Conservation (phyloP, 2,113 vertebrate genomes). For the Heloderma charlesbogerti region DNA sequence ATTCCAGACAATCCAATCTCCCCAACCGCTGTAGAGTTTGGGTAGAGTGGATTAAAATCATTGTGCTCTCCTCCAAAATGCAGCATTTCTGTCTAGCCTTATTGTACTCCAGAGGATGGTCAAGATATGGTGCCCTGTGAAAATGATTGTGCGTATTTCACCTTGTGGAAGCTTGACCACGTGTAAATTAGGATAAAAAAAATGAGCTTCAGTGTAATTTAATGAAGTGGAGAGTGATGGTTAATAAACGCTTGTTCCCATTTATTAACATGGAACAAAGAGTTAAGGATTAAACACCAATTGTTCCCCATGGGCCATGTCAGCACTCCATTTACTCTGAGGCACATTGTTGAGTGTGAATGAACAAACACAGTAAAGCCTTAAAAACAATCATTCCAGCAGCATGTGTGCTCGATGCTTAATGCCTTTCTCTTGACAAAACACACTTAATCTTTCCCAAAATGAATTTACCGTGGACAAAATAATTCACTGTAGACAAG, state of each 20-base stretch:
- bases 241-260: background rate
- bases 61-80: background rate
- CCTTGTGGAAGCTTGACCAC: background rate
- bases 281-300: background rate
- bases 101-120: background rate
- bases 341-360: background rate
- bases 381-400: slow-evolving; percentile 22
- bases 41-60: background rate
- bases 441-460: slow-evolving; percentile 49
- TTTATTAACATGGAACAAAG: background rate
- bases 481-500: slow-evolving; percentile 61
- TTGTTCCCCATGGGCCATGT: background rate
- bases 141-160: background rate
- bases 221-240: background rate
- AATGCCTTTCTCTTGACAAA: slow-evolving; percentile 46
- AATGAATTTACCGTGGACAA: slow-evolving; percentile 46
- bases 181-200: background rate
- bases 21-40: too few relatives aligned
- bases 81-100: background rate
- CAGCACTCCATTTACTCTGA: background rate
- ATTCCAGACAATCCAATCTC: background rate
- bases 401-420: slow-evolving; percentile 22
- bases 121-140: background rate
- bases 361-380: background rate
- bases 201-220: background rate